Base-by-base conservation (phyloP, 2,888 invertebrate genomes). In the Marronus borbonicus region DNA sequence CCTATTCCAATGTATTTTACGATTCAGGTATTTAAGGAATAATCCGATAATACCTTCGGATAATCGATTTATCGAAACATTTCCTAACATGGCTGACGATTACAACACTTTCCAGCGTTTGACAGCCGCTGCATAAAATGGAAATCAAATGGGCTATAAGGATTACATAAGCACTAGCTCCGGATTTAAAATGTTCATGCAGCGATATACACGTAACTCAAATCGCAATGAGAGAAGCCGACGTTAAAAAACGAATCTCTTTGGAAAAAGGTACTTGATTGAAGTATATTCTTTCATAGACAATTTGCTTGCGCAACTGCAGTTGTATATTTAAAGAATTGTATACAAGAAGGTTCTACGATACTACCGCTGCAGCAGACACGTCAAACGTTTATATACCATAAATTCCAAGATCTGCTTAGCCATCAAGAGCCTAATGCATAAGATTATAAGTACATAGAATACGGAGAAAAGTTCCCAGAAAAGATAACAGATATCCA, bases 331-430 rank as follows among this genome's bases (percentile, higher is more conserved):
- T 60, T 24, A 60, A 60, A 60, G n/a, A 20, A n/a, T 14, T 14
- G 39, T 44, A 24, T 60, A 74, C n/a, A 60, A 62, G 44, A 20
- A 17, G 17, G 24, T 39, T 28, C 14, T 39, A 28, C 2, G 4
- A 10, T 44, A 62, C 14, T 74, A 74, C 39, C 24, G 60, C 8
- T 28, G 72, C 36, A 58, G 55, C 44, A 58, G 14, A 24, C 60
- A 60, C 44, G 14, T 4, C 60, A 39, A 60, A 74, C 49, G n/a
- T 49, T 49, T 74, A 60, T 74, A 74, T 24, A 62, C 49, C 72
- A 74, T 74, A 74, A 74, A 74, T 74, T 74, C 31, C 14, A 28
- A 74, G 72, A 74, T 62, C 72, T 44, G 49, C n/a, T 39, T 20
- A 62, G 60, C 44, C 60, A 74, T 12, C 44, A 39, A 44, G 24